A percentile compares a stretch with the other conserved stretches of the same genome.
Conservation (phyloP, 92 coral and sea anemone species). For the Umimayanthus chanpuru region DNA sequence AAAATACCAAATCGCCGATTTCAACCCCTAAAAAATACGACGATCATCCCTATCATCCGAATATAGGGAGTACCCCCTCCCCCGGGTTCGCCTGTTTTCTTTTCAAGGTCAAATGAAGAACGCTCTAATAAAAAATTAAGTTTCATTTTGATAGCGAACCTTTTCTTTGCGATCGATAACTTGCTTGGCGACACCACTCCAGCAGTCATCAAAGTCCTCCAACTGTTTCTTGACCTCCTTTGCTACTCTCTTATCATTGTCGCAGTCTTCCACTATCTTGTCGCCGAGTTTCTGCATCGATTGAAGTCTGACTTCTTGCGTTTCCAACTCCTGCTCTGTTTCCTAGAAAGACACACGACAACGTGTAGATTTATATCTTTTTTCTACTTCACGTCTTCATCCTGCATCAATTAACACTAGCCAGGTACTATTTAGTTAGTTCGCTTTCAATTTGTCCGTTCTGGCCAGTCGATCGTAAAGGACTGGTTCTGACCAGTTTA, state of each 20-base stretch:
- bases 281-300: slow-evolving; percentile 69
- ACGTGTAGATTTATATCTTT: background rate
- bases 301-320: slow-evolving; percentile 71
- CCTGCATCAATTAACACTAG: background rate
- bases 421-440: too few relatives aligned
- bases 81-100: too few relatives aligned
- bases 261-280: slow-evolving; percentile 65
- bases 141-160: slow-evolving; percentile 49
- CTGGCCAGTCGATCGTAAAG: too few relatives aligned
- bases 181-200: slow-evolving; percentile 83
- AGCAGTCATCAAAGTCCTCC: slow-evolving; percentile 87
- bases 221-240: slow-evolving; percentile 78
- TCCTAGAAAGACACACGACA: slow-evolving; percentile 37
- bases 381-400: too few relatives aligned
- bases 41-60: too few relatives aligned
- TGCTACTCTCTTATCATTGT: slow-evolving; percentile 60
- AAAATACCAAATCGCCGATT: too few relatives aligned
- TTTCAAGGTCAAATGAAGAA: too few relatives aligned
- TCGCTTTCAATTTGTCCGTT: too few relatives aligned
- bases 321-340: slow-evolving; percentile 73
- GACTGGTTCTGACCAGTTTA: too few relatives aligned
- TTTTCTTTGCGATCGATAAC: slow-evolving; percentile 80
- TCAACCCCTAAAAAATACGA: too few relatives aligned
- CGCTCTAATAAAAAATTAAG: background rate
- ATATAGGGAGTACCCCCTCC: too few relatives aligned